Conservation (phyloP, 2,888 invertebrate genomes). For the Allolobophora icterica region DNA sequence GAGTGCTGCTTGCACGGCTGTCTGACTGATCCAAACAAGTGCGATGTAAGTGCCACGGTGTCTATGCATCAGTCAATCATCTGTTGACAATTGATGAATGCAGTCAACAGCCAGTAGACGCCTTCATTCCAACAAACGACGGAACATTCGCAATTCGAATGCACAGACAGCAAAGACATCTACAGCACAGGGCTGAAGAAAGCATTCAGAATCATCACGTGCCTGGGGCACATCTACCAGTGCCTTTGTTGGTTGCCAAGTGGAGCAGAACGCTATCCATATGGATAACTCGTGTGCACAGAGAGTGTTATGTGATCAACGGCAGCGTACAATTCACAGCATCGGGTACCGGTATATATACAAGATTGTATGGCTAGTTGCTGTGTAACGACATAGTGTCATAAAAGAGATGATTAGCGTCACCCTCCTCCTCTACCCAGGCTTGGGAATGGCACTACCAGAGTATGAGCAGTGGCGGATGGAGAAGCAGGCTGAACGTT, state of each 20-base stretch:
- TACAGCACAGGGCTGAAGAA: neutral
- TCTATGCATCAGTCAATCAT: conserved; percentile 7
- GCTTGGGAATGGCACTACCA: too few relatives aligned
- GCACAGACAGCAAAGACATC: neutral
- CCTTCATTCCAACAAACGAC: neutral
- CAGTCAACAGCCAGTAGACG: neutral
- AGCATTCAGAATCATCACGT: neutral
- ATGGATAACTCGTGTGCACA: neutral
- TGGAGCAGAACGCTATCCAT: neutral
- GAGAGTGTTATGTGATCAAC: too few relatives aligned
- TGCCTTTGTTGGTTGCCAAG: neutral
- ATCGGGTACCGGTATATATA: too few relatives aligned
- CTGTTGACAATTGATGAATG: neutral
- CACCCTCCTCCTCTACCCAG: too few relatives aligned
- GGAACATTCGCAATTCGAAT: neutral
- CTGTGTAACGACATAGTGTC: too few relatives aligned
- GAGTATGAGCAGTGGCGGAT: too few relatives aligned
- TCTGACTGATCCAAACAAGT: too few relatives aligned
- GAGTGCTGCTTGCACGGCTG: too few relatives aligned
- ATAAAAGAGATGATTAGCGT: too few relatives aligned
- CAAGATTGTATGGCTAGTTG: too few relatives aligned
- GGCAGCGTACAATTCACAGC: too few relatives aligned
- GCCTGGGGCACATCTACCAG: neutral
- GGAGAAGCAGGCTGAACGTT: too few relatives aligned
- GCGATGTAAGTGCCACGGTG: neutral